Percentiles rank a stretch among this genome's conserved stretches.
phyloP scores from a whole-genome alignment of 23 tunicate species.

The Botrylloides violaceus region DNA sequence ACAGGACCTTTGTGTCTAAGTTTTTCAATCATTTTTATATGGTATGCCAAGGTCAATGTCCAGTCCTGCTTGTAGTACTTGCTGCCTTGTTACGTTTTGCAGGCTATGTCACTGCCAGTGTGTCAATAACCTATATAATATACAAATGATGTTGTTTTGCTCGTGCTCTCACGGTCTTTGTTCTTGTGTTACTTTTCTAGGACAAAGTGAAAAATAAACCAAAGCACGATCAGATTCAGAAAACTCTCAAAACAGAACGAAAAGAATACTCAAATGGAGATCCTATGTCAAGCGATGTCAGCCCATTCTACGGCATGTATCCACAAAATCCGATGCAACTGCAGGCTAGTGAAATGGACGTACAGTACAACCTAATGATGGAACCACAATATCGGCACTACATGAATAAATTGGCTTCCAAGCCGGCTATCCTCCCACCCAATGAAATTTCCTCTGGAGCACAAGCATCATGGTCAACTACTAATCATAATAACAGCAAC shows the following conservation, averaged over 20 bases:
- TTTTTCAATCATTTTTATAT: no score
- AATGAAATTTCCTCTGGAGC: neutral
- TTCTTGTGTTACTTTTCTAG: slow-evolving; percentile 22
- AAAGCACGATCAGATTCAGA: slow-evolving; percentile 4
- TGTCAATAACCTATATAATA: no score
- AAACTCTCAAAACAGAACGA: slow-evolving; percentile 11
- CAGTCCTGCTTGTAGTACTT: no score
- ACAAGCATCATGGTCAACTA: slow-evolving; percentile 4
- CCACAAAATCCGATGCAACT: slow-evolving; percentile 2
- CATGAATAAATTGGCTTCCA: neutral
- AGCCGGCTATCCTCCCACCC: neutral
- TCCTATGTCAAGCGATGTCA: slow-evolving; percentile 31
- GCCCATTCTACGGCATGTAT: slow-evolving; percentile 10
- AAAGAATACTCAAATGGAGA: slow-evolving; percentile 3
- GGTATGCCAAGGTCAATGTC: no score
- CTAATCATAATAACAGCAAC: slow-evolving; percentile 18
- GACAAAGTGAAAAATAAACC: slow-evolving; percentile 62
- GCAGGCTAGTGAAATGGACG: neutral
- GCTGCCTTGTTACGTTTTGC: no score
- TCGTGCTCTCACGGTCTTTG: no score
- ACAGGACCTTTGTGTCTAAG: no score
- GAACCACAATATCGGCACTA: neutral
- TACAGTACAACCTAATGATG: neutral
- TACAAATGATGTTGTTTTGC: no score
- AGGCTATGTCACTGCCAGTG: no score